Conservation (phyloP, 2,797 vertebrate species). For the Botia kubotai region DNA sequence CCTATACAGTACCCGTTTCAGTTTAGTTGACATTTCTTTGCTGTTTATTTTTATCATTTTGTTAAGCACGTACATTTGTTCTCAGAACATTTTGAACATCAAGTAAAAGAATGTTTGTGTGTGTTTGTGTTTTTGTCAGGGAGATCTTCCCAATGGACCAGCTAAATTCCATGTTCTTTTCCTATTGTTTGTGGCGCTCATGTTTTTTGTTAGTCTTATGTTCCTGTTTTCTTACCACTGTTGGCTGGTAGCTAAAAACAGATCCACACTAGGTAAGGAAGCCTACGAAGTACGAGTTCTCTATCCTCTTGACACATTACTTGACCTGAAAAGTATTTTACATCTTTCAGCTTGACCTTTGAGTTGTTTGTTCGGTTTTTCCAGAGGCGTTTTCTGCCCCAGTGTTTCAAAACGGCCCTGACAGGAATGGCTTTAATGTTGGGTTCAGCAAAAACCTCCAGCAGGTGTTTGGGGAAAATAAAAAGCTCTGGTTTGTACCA, state of each 20-base stretch:
- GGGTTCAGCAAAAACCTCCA: slow-evolving; percentile 88
- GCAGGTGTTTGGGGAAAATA: slow-evolving; percentile 94
- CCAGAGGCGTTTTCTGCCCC: slow-evolving; percentile 96
- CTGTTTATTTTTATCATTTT: not conserved
- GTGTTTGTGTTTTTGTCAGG: slow-evolving; percentile 72
- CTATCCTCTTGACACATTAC: too few relatives aligned
- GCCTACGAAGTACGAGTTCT: not conserved
- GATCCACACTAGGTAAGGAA: slow-evolving; percentile 92
- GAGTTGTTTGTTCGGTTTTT: slow-evolving; percentile 9
- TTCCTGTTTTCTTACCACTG: slow-evolving; percentile 98
- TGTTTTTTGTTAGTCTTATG: slow-evolving; percentile 97
- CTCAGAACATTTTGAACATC: not conserved
- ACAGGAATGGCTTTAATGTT: slow-evolving; percentile 94
- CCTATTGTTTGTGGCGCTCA: slow-evolving; percentile 94
- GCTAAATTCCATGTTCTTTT: slow-evolving; percentile 97
- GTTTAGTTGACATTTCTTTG: not conserved
- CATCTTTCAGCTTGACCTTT: not conserved
- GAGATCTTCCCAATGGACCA: slow-evolving; percentile 84
- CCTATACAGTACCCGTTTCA: too few relatives aligned
- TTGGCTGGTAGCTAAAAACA: slow-evolving; percentile 95
- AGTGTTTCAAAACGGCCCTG: slow-evolving; percentile 88
- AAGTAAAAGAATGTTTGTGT: slow-evolving; percentile 49
- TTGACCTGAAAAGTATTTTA: too few relatives aligned
- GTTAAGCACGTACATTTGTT: not conserved
- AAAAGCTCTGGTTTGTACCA: slow-evolving; percentile 91